These are phyloP conservation scores for Bombus waltoni DNA, from an alignment of 1,140 invertebrate genomes.

Conservation along the genomic window DNA sequence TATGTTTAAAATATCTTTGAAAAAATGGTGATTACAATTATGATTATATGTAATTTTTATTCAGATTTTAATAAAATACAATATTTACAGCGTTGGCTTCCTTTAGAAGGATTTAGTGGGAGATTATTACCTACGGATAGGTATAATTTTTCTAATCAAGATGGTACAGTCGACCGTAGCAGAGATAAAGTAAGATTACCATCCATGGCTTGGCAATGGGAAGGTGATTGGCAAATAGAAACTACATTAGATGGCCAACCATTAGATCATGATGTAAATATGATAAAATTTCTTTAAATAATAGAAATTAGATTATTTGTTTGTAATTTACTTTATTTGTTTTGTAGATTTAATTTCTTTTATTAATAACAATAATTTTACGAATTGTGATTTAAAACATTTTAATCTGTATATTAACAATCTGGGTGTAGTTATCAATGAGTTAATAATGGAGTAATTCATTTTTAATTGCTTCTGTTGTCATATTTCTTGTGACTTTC, in stretches of 20 bases:
- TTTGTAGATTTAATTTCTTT: constrained; percentile 4
- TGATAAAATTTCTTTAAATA: background rate
- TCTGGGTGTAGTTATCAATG: background rate
- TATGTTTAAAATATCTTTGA: constrained; percentile 69
- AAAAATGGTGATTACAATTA: background rate
- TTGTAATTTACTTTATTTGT: background rate
- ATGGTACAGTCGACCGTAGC: constrained; percentile 90
- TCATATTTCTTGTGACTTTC: constrained; percentile 55
- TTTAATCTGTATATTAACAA: constrained; percentile 6
- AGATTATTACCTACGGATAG: constrained; percentile 93
- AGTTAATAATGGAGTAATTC: background rate
- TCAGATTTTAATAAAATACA: background rate
- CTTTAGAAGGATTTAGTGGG: constrained; percentile 93
- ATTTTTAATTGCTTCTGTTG: constrained; percentile 8
- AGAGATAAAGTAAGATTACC: constrained; percentile 92
- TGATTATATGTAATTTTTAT: constrained; percentile 3
- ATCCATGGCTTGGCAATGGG: constrained; percentile 97
- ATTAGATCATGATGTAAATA: constrained; percentile 90
- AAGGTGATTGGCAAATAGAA: constrained; percentile 95
- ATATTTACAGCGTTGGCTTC: constrained; percentile 90
- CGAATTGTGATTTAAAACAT: background rate
- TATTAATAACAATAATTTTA: background rate
- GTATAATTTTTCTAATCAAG: constrained; percentile 91
- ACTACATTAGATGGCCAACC: constrained; percentile 93
- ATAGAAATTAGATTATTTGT: background rate